Evolutionary conservation across 2,113 vertebrate genomes (phyloP).

Genomic region (Catagonus wagneri): DNA sequence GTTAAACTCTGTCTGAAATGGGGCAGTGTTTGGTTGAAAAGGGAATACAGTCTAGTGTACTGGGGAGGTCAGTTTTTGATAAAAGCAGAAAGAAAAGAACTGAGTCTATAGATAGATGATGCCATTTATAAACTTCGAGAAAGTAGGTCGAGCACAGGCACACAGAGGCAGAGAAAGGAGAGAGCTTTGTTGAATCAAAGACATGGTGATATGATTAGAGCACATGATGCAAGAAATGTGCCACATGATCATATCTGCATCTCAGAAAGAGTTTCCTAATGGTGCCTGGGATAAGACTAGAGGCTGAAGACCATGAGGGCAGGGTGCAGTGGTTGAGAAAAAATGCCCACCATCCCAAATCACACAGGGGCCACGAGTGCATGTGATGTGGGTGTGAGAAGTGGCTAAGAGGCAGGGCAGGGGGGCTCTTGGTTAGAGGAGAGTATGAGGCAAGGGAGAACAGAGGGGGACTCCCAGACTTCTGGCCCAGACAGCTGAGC

Average conservation of each 20-base stretch:
- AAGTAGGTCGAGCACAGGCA: background rate
- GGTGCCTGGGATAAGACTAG: background rate
- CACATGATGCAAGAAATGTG: background rate
- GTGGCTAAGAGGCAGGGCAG: background rate
- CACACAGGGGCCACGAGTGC: background rate
- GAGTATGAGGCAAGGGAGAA: accelerated
- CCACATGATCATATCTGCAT: background rate
- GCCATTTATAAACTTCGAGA: background rate
- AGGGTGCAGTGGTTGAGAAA: no score
- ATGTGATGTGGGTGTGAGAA: background rate
- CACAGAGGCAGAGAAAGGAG: background rate
- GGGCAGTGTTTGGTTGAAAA: background rate
- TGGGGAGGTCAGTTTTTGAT: background rate
- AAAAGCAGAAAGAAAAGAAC: background rate
- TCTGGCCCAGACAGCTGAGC: background rate
- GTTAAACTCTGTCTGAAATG: background rate
- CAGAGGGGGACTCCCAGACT: background rate
- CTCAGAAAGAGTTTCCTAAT: background rate
- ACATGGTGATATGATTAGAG: background rate
- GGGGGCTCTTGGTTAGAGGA: accelerated
- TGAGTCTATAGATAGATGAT: background rate
- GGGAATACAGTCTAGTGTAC: background rate
- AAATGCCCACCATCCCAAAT: background rate
- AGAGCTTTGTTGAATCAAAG: background rate
- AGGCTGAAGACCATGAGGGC: background rate